phyloP scores from a whole-genome alignment of 2,888 invertebrate genomes.

The Platycheirus rosarum region DNA sequence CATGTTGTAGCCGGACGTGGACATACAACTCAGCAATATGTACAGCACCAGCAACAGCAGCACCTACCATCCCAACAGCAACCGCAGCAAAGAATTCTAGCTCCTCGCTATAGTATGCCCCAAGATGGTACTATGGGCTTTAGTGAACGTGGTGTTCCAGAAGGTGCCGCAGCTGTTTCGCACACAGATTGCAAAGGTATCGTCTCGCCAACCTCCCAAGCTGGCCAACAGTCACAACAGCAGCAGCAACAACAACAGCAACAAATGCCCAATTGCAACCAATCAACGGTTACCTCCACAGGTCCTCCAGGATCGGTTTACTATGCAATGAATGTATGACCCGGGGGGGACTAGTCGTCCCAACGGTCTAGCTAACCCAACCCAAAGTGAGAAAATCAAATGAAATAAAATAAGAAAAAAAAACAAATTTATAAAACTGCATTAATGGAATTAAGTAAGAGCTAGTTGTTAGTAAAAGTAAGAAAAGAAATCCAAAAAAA shows the following conservation, averaged over 20 bases:
- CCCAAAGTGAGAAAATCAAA: slow-evolving; percentile 67
- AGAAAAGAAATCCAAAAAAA: slow-evolving; percentile 19
- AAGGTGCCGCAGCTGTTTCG: slow-evolving; percentile 87
- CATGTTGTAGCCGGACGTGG: slow-evolving; percentile 82
- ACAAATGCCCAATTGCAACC: slow-evolving; percentile 79
- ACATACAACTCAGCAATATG: slow-evolving; percentile 78
- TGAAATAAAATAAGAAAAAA: slow-evolving; percentile 28
- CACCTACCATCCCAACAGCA: slow-evolving; percentile 76
- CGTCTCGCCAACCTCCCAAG: slow-evolving; percentile 78
- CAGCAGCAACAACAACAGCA: slow-evolving; percentile 52
- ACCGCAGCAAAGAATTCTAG: slow-evolving; percentile 77
- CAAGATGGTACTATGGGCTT: slow-evolving; percentile 78
- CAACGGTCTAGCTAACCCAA: slow-evolving; percentile 60
- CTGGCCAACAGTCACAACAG: slow-evolving; percentile 70
- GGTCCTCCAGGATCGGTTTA: slow-evolving; percentile 85
- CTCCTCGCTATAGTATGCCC: slow-evolving; percentile 79
- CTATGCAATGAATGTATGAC: slow-evolving; percentile 95
- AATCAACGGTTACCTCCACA: slow-evolving; percentile 83
- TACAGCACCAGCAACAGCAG: slow-evolving; percentile 77
- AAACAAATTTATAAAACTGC: slow-evolving; percentile 21
- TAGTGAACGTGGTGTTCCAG: slow-evolving; percentile 88
- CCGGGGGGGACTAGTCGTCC: slow-evolving; percentile 83
- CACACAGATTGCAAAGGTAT: slow-evolving; percentile 80
- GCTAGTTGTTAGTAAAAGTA: slow-evolving; percentile 34
- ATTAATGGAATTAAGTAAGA: slow-evolving; percentile 58